Evolutionary conservation across 2,888 invertebrate genomes (phyloP), one percentile per base, ranked within the genome.

Genomic region (Catocala fraxini): DNA sequence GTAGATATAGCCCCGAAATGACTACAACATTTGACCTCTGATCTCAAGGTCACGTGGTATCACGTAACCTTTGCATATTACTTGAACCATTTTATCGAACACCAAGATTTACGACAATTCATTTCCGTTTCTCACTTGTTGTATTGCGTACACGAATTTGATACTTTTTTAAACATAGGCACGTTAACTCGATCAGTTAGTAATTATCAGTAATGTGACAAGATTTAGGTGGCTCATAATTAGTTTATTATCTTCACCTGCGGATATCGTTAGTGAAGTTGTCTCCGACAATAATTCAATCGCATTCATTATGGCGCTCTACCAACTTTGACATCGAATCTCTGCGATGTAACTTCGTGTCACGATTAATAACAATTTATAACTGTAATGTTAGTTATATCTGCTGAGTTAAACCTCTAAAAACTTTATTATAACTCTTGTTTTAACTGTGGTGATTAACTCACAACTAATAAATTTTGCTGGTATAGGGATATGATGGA

Each of bases 181-280:
- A 39, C 9, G 3, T 35, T 35, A 35, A 35, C 7, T 35, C 35
- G 35, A 63, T 41, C 57, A 42, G 6, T 9, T 12, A 42, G 13
- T 13, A 46, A 13, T 4, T 46, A 4, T 4, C 7, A 6, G 13
- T 51, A 45, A 49, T 53, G 48, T 51, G 41, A 55, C 51, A 52
- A 47, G 53, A 25, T 59, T 51, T 54, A 56, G 58, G 48, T 52
- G 33, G 52, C 25, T 25, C 56, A 59, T 74, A 65, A 71, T 63
- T 65, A 65, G 47, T 52, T 55, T 61, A 67, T 75, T 74, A 77
- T 64, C 67, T 48, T 56, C 75, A 74, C 72, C 71, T 71, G 78
- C 56, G 64, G 48, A 39, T 45, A 53, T 52, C 15, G 59, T 67
- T 52, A 61, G 46, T 62, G n/a, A 68, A 77, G 54, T 69, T 51